Conservation (phyloP, 2,113 vertebrate species). For the Nothoprocta pentlandii region DNA sequence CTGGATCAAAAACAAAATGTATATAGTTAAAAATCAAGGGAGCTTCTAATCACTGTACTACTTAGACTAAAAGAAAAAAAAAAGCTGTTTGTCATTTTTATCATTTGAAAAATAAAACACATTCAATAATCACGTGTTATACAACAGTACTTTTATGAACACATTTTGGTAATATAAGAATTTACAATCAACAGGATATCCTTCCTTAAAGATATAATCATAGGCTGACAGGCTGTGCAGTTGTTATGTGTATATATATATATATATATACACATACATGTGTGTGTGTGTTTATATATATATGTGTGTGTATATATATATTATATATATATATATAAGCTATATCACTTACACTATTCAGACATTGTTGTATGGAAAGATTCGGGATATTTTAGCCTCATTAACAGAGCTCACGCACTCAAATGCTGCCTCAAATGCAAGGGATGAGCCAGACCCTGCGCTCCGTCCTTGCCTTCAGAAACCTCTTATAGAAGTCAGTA, state of each 20-base stretch:
- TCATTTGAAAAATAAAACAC: slow-evolving; percentile 58
- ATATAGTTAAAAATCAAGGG: neutral
- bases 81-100: slow-evolving; percentile 24
- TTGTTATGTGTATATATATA: slow-evolving; percentile 17
- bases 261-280: too few species aligned
- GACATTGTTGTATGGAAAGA: neutral
- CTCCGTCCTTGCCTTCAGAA: neutral
- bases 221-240: neutral
- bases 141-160: slow-evolving; percentile 65
- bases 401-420: neutral
- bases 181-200: slow-evolving; percentile 71
- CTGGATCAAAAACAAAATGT: neutral
- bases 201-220: slow-evolving; percentile 67
- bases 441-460: slow-evolving; percentile 14
- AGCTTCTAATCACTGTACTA: slow-evolving; percentile 33
- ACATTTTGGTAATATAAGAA: slow-evolving; percentile 60
- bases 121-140: slow-evolving; percentile 31
- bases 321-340: neutral
- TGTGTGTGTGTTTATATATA: neutral
- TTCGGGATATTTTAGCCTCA: neutral
- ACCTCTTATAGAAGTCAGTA: neutral
- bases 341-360: slow-evolving; percentile 45
- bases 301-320: neutral
- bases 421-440: neutral
- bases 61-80: neutral